Evolutionary conservation across 2,797 vertebrate genomes (phyloP).

Genomic region (Cryptoblepharus egeriae): DNA sequence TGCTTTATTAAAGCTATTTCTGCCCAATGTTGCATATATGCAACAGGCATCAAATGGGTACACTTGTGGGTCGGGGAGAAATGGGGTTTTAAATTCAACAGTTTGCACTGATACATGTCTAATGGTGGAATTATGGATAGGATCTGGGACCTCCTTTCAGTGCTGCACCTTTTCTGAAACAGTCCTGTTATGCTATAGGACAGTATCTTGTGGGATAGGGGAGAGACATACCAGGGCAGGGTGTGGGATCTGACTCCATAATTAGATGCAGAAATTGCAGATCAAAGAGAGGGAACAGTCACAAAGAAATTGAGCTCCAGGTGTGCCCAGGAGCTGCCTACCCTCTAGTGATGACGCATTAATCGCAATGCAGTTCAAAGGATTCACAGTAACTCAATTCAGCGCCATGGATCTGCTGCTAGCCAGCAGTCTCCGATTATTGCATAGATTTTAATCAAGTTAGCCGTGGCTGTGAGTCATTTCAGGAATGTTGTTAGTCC

Average conservation of each 20-base stretch:
- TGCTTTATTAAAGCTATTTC: no score
- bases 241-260: background rate
- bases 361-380: background rate
- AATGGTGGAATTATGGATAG: background rate
- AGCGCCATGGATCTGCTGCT: background rate
- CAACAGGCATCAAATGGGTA: no score
- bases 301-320: conserved; percentile 14
- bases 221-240: conserved; percentile 16
- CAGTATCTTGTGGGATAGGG: background rate
- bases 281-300: conserved; percentile 17
- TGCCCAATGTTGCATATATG: no score
- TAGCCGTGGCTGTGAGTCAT: background rate
- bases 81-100: background rate
- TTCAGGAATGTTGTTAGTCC: background rate
- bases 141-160: background rate
- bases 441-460: background rate
- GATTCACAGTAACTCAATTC: background rate
- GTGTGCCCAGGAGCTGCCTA: conserved; percentile 19
- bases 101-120: background rate
- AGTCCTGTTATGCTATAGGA: background rate
- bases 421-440: background rate
- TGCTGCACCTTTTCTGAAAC: background rate
- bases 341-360: conserved; percentile 17
- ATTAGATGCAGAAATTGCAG: conserved; percentile 22
- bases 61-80: no score